Evolutionary conservation across 2,113 vertebrate genomes (phyloP).

Genomic region (Psettodes erumei): DNA sequence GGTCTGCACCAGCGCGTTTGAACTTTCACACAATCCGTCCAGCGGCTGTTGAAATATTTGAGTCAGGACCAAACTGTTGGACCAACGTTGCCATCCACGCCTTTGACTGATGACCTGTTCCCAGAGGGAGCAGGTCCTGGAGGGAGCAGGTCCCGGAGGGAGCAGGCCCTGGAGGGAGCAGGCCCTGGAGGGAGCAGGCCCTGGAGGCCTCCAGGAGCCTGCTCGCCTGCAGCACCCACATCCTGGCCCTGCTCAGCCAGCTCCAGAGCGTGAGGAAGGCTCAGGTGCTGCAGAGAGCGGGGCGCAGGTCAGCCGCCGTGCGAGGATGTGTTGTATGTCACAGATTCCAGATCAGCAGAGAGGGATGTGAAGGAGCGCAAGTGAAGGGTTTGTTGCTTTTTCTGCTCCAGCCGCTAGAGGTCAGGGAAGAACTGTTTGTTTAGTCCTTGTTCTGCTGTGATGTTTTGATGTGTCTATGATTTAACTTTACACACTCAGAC

Average conservation of each 20-base stretch:
- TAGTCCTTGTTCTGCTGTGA: background rate
- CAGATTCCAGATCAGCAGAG: background rate
- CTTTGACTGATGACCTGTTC: conserved; percentile 72
- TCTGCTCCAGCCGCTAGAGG: conserved; percentile 3
- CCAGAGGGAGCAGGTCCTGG: conserved; percentile 88
- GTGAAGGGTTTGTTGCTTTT: background rate
- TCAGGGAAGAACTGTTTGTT: background rate
- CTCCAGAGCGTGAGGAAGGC: conserved; percentile 87
- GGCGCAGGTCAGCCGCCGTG: conserved; percentile 61
- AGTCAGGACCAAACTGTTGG: background rate
- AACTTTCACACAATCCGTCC: background rate
- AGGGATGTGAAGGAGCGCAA: background rate
- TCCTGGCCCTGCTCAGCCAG: conserved; percentile 87
- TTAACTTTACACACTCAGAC: background rate
- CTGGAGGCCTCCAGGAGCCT: conserved; percentile 90
- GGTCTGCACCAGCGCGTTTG: background rate
- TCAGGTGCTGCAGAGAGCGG: conserved; percentile 81
- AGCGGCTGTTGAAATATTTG: background rate
- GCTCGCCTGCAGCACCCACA: conserved; percentile 84
- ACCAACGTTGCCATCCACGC: too few relatives aligned
- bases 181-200: conserved; percentile 87
- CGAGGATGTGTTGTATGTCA: background rate
- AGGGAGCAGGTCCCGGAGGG: too few relatives aligned
- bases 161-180: conserved; percentile 90
- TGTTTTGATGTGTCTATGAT: background rate